A percentile compares a stretch with the other conserved stretches of the same genome.
Conservation (phyloP, 2,797 vertebrate species). For the Sciurus vulgaris region DNA sequence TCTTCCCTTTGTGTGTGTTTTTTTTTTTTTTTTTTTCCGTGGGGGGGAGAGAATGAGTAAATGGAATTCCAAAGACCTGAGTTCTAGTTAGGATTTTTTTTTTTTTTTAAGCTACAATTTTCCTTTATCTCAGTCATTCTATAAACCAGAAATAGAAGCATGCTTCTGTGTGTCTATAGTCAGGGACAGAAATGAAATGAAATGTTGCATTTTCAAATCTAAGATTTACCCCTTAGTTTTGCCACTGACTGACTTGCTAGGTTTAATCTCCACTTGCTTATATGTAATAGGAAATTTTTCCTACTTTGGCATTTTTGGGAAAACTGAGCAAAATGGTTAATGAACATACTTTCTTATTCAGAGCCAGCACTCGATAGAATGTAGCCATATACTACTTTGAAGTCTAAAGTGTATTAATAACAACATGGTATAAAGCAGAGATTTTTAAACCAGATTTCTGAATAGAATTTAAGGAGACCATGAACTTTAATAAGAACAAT, state of each 20-base stretch:
- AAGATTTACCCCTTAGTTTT: not conserved
- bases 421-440: not conserved
- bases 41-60: not conserved
- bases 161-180: not conserved
- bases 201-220: not conserved
- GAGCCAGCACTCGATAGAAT: not conserved
- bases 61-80: not conserved
- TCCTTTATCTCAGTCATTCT: not conserved
- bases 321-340: not conserved
- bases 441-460: not conserved
- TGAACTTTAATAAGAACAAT: not conserved
- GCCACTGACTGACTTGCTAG: not conserved
- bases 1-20: not conserved
- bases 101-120: not conserved
- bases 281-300: not conserved
- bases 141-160: not conserved
- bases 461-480: not conserved
- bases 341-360: not conserved
- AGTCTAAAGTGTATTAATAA: not conserved
- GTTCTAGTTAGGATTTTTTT: constrained; percentile 22
- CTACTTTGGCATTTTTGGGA: not conserved
- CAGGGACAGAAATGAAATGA: not conserved
- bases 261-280: not conserved
- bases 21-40: not conserved
- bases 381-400: not conserved